These are phyloP conservation scores for Tetragnatha versicolor DNA, from an alignment of 1,140 invertebrate species.

Conservation along the genomic window DNA sequence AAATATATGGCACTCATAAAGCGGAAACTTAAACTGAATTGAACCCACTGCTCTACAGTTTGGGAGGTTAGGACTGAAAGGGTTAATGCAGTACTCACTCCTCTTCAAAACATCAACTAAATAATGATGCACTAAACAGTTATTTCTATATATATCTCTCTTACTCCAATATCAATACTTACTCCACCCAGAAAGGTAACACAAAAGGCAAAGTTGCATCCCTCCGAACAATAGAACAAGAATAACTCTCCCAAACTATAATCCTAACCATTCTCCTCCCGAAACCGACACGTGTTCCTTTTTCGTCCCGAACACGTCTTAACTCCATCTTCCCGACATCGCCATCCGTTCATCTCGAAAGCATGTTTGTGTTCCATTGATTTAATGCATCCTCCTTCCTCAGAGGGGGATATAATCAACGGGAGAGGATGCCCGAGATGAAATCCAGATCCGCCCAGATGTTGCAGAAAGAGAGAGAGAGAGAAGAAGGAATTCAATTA, in stretches of 20 bases:
- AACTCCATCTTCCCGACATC: not conserved
- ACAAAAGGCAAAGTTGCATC: too few relatives aligned
- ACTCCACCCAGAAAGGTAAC: too few relatives aligned
- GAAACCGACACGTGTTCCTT: not conserved
- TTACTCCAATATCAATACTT: too few relatives aligned
- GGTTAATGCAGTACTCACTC: too few relatives aligned
- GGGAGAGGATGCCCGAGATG: slow-evolving; percentile 12
- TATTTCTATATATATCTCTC: too few relatives aligned
- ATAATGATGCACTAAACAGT: too few relatives aligned
- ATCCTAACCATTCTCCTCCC: not conserved
- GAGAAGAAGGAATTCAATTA: slow-evolving; percentile 18
- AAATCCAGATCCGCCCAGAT: slow-evolving; percentile 41
- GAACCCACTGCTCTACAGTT: too few relatives aligned
- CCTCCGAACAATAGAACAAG: not conserved
- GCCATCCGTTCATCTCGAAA: slow-evolving; percentile 35
- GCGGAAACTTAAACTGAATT: too few relatives aligned
- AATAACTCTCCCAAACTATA: not conserved
- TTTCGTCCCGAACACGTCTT: not conserved
- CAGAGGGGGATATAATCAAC: slow-evolving; percentile 26
- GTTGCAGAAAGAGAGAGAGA: not conserved
- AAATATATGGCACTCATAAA: too few relatives aligned
- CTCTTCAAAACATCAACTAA: too few relatives aligned
- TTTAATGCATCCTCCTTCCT: slow-evolving; percentile 23
- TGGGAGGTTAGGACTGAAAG: too few relatives aligned
- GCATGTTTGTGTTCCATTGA: slow-evolving; percentile 48